Percentiles rank a stretch among this genome's conserved stretches.
phyloP scores from a whole-genome alignment of 2,113 vertebrate genomes.

The Saccopteryx leptura region DNA sequence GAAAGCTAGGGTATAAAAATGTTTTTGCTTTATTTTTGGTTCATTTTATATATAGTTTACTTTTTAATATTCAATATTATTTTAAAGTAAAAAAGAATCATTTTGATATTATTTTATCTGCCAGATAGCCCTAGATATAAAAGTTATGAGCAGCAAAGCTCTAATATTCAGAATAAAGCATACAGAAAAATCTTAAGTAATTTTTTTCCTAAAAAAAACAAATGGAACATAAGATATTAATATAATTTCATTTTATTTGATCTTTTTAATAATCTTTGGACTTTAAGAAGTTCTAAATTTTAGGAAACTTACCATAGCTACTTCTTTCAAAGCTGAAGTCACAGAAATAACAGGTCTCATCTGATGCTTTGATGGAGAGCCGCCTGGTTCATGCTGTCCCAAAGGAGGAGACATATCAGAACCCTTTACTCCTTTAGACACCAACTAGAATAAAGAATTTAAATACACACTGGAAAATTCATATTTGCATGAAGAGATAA shows the following conservation, averaged over 20 bases:
- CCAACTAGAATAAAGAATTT: conserved; percentile 88
- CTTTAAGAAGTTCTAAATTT: conserved; percentile 41
- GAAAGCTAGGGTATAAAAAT: neutral
- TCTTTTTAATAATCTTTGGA: neutral
- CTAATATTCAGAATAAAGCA: conserved; percentile 3
- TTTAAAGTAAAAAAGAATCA: conserved; percentile 41
- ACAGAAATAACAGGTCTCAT: conserved; percentile 93
- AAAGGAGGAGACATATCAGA: conserved; percentile 82
- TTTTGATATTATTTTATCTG: conserved; percentile 21
- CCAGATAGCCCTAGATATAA: neutral
- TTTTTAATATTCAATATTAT: neutral
- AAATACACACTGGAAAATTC: neutral
- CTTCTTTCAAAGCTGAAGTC: conserved; percentile 97
- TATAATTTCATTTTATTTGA: conserved; percentile 32
- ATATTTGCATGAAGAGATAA: conserved; percentile 41
- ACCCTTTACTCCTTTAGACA: conserved; percentile 90
- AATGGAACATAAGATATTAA: conserved; percentile 26
- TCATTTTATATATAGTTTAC: neutral
- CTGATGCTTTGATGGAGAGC: conserved; percentile 85
- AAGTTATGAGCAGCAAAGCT: neutral
- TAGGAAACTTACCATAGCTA: conserved; percentile 93
- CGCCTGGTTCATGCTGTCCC: conserved; percentile 85
- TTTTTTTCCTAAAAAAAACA: conserved; percentile 32
- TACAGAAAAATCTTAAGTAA: conserved; percentile 30
- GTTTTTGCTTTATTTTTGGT: conserved; percentile 21